phyloP scores from a whole-genome alignment of 2,113 vertebrate genomes.

The Chlamydotis undulata region DNA sequence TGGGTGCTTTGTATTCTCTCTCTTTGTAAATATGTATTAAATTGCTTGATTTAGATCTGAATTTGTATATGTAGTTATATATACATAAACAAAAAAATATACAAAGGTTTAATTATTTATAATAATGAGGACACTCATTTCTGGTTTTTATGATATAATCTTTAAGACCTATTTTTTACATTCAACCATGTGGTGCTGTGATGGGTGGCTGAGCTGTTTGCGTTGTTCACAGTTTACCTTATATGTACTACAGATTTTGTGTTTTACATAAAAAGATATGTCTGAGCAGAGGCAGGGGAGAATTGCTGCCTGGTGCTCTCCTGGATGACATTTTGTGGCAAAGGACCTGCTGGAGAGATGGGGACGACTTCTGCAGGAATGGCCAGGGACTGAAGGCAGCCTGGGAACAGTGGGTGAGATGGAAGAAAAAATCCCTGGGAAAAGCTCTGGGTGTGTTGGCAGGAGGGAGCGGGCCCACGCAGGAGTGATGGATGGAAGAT shows the following conservation, averaged over 20 bases:
- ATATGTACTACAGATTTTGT: neutral
- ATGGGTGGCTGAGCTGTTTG: slow-evolving; percentile 16
- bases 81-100: neutral
- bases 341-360: rapidly evolving
- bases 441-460: neutral
- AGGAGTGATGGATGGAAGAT: neutral
- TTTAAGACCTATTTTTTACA: slow-evolving; percentile 19
- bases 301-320: neutral
- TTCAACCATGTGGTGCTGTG: slow-evolving; percentile 14
- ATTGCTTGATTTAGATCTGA: neutral
- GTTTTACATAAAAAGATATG: neutral
- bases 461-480: neutral
- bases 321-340: neutral
- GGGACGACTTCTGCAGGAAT: neutral
- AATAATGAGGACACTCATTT: neutral
- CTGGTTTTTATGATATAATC: neutral
- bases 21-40: neutral
- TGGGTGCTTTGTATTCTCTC: neutral
- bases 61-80: rapidly evolving
- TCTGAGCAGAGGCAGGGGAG: neutral
- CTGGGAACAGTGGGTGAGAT: rapidly evolving
- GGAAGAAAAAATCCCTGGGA: neutral
- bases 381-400: neutral
- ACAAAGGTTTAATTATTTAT: neutral
- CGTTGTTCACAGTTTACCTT: neutral